These are phyloP conservation scores for Trachelipus rathkii DNA, from an alignment of 1,140 invertebrate genomes.

Conservation along the genomic window DNA sequence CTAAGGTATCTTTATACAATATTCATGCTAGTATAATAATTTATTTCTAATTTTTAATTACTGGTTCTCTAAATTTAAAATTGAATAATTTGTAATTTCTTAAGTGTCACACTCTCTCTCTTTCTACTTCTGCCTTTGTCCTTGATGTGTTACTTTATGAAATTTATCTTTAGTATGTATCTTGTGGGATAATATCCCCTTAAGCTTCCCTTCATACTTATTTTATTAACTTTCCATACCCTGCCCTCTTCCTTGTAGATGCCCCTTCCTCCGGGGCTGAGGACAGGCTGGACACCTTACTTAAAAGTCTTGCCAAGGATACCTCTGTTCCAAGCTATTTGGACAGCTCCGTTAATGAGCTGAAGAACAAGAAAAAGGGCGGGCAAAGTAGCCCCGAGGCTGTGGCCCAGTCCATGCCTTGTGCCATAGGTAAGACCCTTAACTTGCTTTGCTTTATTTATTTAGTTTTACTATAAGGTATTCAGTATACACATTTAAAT, in stretches of 20 bases:
- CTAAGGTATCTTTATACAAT: no score
- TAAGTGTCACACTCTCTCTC: no score
- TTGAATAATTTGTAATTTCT: no score
- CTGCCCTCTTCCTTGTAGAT: constrained; percentile 16
- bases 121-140: no score
- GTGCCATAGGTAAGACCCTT: neutral
- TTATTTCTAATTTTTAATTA: no score
- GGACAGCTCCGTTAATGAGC: constrained; percentile 45
- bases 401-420: neutral
- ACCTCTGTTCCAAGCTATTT: constrained; percentile 47
- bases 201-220: neutral
- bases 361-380: constrained; percentile 21
- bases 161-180: no score
- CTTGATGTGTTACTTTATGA: no score
- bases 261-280: constrained; percentile 49
- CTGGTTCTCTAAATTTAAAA: no score
- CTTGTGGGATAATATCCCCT: neutral
- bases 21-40: no score
- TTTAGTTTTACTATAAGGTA: neutral
- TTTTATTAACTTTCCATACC: constrained; percentile 17
- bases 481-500: neutral
- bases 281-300: constrained; percentile 60
- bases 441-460: neutral
- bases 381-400: neutral
- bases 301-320: constrained; percentile 61